A percentile compares a stretch with the other conserved stretches of the same genome.
These are phyloP conservation scores for Apostichopus californicus DNA, from an alignment of 35 echinoderm and acorn worm genomes.

Conservation along the genomic window DNA sequence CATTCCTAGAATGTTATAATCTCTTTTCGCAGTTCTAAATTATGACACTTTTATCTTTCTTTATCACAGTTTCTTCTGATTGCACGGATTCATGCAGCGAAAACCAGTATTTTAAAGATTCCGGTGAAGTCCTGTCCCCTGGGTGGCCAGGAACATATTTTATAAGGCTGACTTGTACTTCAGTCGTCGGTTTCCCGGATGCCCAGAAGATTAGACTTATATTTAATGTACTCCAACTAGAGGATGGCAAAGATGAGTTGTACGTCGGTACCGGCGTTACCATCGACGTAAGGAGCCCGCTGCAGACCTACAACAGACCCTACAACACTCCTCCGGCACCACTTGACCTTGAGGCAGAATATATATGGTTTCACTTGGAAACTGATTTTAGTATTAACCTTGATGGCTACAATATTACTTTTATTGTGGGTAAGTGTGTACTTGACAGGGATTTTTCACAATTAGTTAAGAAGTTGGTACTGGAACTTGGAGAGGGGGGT, in stretches of 20 bases:
- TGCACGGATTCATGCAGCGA: constrained; percentile 25
- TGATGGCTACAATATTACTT: constrained; percentile 51
- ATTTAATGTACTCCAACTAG: constrained; percentile 45
- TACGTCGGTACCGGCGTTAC: not conserved
- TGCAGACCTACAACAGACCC: constrained; percentile 10
- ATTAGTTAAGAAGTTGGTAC: too few species aligned
- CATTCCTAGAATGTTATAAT: not conserved
- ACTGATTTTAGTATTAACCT: constrained; percentile 58
- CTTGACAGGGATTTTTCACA: too few species aligned
- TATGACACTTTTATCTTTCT: not conserved
- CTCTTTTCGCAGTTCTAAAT: too few species aligned
- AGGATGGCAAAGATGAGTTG: constrained; percentile 49
- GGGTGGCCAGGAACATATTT: constrained; percentile 50
- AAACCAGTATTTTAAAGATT: constrained; percentile 40
- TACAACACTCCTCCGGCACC: constrained; percentile 49
- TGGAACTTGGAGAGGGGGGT: too few species aligned
- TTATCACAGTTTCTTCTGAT: not conserved
- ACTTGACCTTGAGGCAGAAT: constrained; percentile 15
- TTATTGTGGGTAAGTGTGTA: constrained; percentile 33
- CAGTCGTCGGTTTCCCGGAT: constrained; percentile 39
- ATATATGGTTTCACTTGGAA: constrained; percentile 34
- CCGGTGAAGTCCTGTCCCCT: constrained; percentile 42
- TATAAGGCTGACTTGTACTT: constrained; percentile 11
- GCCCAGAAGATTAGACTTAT: constrained; percentile 51
- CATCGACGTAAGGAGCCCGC: not conserved